Evolutionary conservation across 1,140 invertebrate species (phyloP), one percentile per base, ranked within the genome.

Genomic region (Colletes latitarsis): DNA sequence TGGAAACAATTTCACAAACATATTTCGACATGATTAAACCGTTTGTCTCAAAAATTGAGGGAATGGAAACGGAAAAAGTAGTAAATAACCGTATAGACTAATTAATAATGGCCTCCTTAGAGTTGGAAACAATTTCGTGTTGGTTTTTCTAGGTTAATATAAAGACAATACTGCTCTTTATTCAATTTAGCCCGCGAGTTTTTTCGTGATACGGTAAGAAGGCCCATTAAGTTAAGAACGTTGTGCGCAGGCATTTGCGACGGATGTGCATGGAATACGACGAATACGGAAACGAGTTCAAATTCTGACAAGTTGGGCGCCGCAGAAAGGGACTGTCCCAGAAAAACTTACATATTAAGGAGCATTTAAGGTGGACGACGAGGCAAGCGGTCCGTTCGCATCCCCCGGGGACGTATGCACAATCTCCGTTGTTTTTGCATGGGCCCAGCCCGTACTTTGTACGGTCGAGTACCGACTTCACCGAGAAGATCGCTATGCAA

Each of bases 261-360:
- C 53, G 74, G 43, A 77, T 76, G 70, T 72, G 73, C 80, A 76
- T 60, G 68, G 85, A 87, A 84, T 84, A 79, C 78, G 79, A 86
- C 85, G 76, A 82, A 84, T 84, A 87, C 78, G 83, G 82, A 88
- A 88, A 87, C 82, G 72, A 77, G 85, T 79, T 71, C 85, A 82
- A 88, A 88, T 88, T 87, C 82, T 86, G 78, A 76, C 77, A 82
- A 84, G 82, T 77, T 70, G 64, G 78, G 82, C 78, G 62, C 79
- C 68, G 64, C 69, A 52, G 63, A 87, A 77, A 86, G 84, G 77
- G 60, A 62, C 71, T 39, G 60, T 71, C 62, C 70, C 62, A 85
- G 78, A 88, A 88, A 88, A 88, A 88, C 77, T 49, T 82, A 81
- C 81, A 83, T 79, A 88, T 88, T 86, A 83, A 88, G 77, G 78